phyloP scores from a whole-genome alignment of 2,797 vertebrate genomes.

The Acanthis flammea region DNA sequence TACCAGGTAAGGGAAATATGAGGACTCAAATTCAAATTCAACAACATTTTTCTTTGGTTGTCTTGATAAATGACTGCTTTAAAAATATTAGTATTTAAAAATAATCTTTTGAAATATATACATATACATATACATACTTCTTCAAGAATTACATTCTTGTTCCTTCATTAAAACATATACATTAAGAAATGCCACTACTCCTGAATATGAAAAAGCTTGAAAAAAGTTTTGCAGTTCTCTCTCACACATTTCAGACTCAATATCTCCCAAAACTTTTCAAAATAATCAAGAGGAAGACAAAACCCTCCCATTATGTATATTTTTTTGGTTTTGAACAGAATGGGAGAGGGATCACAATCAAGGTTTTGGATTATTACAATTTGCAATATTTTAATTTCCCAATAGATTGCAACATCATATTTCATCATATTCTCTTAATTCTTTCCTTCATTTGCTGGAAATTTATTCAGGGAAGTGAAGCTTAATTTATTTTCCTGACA shows the following conservation, averaged over 20 bases:
- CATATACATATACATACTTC: not conserved
- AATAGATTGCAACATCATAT: not conserved
- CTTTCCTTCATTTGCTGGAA: not conserved
- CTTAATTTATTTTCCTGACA: constrained; percentile 12
- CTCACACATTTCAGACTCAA: not conserved
- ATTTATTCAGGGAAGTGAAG: not conserved
- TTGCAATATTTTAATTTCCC: not conserved
- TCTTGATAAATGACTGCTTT: not conserved
- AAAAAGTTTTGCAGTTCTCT: not conserved
- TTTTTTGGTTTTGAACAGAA: not conserved
- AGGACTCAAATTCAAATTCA: not conserved
- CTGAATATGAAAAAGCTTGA: not conserved
- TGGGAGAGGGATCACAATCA: not conserved
- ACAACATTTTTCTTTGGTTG: not conserved
- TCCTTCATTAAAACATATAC: not conserved
- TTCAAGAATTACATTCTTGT: not conserved
- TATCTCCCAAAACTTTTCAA: not conserved
- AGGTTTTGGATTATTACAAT: not conserved
- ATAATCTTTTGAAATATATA: not conserved
- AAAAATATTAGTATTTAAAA: not conserved
- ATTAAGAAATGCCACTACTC: not conserved
- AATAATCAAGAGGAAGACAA: not conserved
- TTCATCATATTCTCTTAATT: not conserved
- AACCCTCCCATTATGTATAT: not conserved
- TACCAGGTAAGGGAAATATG: not conserved